phyloP scores from a whole-genome alignment of 2,888 invertebrate species.

The Notodonta dromedarius region DNA sequence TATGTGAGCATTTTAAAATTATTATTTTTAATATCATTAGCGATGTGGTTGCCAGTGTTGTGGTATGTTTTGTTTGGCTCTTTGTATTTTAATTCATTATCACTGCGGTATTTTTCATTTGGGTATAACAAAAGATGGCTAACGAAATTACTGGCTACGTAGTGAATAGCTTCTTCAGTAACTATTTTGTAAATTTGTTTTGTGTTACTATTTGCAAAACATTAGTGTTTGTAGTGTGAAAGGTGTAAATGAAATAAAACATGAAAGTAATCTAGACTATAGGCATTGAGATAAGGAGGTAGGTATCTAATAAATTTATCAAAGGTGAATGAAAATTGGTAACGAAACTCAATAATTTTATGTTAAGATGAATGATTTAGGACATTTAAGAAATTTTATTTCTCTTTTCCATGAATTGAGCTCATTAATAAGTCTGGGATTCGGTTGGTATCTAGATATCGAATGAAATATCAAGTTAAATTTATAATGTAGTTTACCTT shows the following conservation, averaged over 20 bases:
- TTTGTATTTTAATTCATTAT: neutral
- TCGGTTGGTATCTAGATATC: constrained; percentile 5
- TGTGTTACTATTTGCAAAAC: too few species aligned
- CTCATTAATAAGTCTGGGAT: constrained; percentile 11
- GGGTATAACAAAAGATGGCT: too few species aligned
- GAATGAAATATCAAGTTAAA: constrained; percentile 19
- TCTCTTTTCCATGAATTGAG: neutral
- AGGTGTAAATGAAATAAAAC: too few species aligned
- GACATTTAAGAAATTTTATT: neutral
- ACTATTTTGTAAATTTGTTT: too few species aligned
- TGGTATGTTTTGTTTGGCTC: constrained; percentile 6
- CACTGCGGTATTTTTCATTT: neutral
- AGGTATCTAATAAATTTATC: too few species aligned
- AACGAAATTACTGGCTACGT: too few species aligned
- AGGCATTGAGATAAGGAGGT: too few species aligned
- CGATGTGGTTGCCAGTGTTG: constrained; percentile 42
- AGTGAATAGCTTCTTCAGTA: too few species aligned
- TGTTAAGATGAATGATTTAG: neutral
- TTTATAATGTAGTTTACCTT: constrained; percentile 13
- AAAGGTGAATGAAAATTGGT: too few species aligned
- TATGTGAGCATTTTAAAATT: constrained; percentile 62
- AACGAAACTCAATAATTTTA: neutral
- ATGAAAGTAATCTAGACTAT: too few species aligned
- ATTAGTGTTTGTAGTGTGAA: too few species aligned
- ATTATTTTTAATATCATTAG: constrained; percentile 70